Conservation (phyloP, 2,113 vertebrate species). For the Oenanthe oenanthe region DNA sequence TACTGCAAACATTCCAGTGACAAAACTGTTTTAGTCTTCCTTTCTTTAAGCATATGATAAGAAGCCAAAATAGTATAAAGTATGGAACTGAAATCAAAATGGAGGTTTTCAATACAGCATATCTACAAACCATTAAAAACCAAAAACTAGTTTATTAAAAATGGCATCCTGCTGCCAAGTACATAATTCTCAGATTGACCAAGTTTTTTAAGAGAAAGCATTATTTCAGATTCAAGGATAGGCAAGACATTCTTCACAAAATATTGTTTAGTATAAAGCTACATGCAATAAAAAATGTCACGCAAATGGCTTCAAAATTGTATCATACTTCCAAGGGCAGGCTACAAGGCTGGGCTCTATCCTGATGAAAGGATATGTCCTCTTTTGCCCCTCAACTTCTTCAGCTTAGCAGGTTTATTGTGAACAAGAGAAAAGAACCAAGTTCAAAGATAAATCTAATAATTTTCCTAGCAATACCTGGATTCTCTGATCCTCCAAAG, state of each 20-base stretch:
- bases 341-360: not conserved
- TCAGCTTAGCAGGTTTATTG: not conserved
- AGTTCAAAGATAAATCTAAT: not conserved
- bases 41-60: not conserved
- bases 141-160: not conserved
- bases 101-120: not conserved
- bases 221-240: not conserved
- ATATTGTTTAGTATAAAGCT: not conserved
- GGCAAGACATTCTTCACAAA: not conserved
- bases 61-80: not conserved
- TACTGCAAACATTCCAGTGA: not conserved
- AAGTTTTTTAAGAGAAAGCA: not conserved
- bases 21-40: not conserved
- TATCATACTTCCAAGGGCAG: not conserved
- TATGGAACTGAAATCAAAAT: not conserved
- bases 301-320: not conserved
- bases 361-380: not conserved
- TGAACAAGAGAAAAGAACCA: not conserved
- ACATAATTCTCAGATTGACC: not conserved
- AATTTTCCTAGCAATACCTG: constrained; percentile 78
- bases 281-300: not conserved
- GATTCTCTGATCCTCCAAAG: constrained; percentile 97
- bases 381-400: not conserved
- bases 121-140: not conserved
- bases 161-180: not conserved